phyloP scores from a whole-genome alignment of 2,888 invertebrate genomes.

The Prosopocoilus inquinatus region DNA sequence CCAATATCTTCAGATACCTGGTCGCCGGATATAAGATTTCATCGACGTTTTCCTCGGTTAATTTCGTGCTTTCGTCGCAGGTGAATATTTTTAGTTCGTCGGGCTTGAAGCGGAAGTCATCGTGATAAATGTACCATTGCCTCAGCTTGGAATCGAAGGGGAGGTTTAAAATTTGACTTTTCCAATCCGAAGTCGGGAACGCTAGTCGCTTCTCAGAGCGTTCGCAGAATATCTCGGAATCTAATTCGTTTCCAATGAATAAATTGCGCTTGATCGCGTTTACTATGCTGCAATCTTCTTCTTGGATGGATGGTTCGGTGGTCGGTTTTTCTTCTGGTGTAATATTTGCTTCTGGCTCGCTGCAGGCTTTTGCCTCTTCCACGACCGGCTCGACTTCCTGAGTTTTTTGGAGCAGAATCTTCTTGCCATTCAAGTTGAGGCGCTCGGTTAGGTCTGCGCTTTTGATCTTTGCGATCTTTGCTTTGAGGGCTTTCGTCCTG shows the following conservation, averaged over 20 bases:
- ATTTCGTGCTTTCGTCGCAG: slow-evolving; percentile 1
- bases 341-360: not conserved
- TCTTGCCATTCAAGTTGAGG: slow-evolving; percentile 24
- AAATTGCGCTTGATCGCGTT: slow-evolving; percentile 15
- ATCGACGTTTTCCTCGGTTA: slow-evolving; percentile 10
- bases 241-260: slow-evolving; percentile 13
- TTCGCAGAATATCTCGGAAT: slow-evolving; percentile 13
- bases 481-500: slow-evolving; percentile 37
- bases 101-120: slow-evolving; percentile 13
- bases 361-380: not conserved
- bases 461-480: slow-evolving; percentile 39
- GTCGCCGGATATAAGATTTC: slow-evolving; percentile 12
- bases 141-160: slow-evolving; percentile 26
- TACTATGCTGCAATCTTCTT: slow-evolving; percentile 10
- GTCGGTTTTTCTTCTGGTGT: not conserved
- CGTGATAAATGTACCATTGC: slow-evolving; percentile 4
- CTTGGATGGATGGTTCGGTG: not conserved
- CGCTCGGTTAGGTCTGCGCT: slow-evolving; percentile 34
- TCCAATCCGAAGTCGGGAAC: slow-evolving; percentile 28
- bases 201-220: slow-evolving; percentile 6
- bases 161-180: slow-evolving; percentile 28
- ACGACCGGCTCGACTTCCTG: not conserved
- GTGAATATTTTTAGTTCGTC: slow-evolving; percentile 15
- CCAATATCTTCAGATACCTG: slow-evolving; percentile 33
- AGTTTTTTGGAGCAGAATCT: not conserved